These are phyloP conservation scores for Seriola dumerili DNA, from an alignment of 2,113 vertebrate species.

Conservation along the genomic window DNA sequence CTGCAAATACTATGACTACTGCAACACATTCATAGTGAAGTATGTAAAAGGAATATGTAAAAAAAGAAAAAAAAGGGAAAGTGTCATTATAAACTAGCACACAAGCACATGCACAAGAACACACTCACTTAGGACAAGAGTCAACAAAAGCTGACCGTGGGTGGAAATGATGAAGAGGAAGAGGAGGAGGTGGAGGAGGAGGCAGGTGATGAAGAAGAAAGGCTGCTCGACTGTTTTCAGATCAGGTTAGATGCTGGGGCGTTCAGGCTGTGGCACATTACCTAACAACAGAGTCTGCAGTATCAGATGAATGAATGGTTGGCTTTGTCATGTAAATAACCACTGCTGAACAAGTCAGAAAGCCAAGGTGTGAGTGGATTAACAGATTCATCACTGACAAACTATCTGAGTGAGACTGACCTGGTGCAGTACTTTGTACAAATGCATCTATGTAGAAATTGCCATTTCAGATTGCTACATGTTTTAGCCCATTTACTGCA, in stretches of 20 bases:
- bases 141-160: slow-evolving; percentile 75
- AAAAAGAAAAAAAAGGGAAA: slow-evolving; percentile 36
- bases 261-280: slow-evolving; percentile 50
- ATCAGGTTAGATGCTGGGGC: slow-evolving; percentile 51
- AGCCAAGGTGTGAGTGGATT: slow-evolving; percentile 3
- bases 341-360: slow-evolving; percentile 21
- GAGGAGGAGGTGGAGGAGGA: slow-evolving; percentile 50
- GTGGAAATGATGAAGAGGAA: slow-evolving; percentile 72
- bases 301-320: background rate
- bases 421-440: too few relatives aligned
- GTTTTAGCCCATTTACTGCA: too few relatives aligned
- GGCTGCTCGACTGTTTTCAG: slow-evolving; percentile 57
- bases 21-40: slow-evolving; percentile 18
- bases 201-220: slow-evolving; percentile 68
- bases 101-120: slow-evolving; percentile 45
- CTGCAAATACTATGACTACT: background rate
- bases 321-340: slow-evolving; percentile 44
- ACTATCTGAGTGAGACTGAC: slow-evolving; percentile 18
- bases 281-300: slow-evolving; percentile 29
- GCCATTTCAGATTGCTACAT: too few relatives aligned
- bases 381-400: slow-evolving; percentile 10
- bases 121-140: slow-evolving; percentile 73
- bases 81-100: slow-evolving; percentile 51
- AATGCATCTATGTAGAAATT: too few relatives aligned
- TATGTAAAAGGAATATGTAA: slow-evolving; percentile 19